Percentiles rank a stretch among this genome's conserved stretches.
Conservation (phyloP, 1,140 invertebrate genomes). For the Dendroctonus ponderosae region DNA sequence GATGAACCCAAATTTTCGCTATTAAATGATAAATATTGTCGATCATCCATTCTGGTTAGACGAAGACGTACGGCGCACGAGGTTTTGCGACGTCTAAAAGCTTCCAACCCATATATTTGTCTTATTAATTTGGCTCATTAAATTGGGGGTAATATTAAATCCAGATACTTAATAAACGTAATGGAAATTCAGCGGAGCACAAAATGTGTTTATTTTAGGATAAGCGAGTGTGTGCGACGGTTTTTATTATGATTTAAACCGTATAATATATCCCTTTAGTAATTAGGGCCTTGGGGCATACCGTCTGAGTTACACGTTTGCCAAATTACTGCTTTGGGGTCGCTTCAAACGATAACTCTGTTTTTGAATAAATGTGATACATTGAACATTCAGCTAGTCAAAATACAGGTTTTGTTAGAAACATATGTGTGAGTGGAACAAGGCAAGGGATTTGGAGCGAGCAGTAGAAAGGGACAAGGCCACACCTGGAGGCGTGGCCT, state of each 20-base stretch:
- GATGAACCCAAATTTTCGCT: no score
- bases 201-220: constrained; percentile 31
- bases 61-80: neutral
- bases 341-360: constrained; percentile 4
- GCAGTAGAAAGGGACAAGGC: no score
- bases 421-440: no score
- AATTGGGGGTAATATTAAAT: constrained; percentile 20
- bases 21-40: no score
- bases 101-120: constrained; percentile 4
- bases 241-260: constrained; percentile 30
- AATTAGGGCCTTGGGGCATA: constrained; percentile 19
- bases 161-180: constrained; percentile 16
- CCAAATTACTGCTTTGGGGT: constrained; percentile 17
- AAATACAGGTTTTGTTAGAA: neutral
- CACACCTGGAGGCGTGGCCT: no score
- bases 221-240: constrained; percentile 19
- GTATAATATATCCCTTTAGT: constrained; percentile 16
- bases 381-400: constrained; percentile 8
- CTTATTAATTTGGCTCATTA: constrained; percentile 22
- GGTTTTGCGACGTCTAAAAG: constrained; percentile 2
- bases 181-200: constrained; percentile 16
- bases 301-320: constrained; percentile 12
- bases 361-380: constrained; percentile 1
- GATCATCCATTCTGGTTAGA: no score
- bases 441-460: no score